These are phyloP conservation scores for Scaptomyza tumidula DNA, from an alignment of 2,888 invertebrate genomes.

Conservation along the genomic window DNA sequence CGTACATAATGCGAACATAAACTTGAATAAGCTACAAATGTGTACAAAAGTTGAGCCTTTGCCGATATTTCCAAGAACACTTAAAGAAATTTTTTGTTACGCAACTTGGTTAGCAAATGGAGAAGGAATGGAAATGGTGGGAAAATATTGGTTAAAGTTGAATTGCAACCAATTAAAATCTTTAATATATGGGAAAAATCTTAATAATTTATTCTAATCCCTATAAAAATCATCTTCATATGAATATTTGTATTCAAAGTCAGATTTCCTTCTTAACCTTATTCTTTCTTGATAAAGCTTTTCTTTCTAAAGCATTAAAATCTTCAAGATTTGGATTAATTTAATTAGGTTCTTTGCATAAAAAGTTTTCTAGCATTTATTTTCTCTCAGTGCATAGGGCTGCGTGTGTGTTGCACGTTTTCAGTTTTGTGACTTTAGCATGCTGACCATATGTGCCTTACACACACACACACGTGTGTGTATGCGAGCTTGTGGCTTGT, in stretches of 20 bases:
- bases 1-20: neutral
- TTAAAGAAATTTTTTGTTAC: slow-evolving; percentile 6
- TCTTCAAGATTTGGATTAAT: no score
- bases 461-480: neutral
- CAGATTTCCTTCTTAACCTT: no score
- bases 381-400: slow-evolving; percentile 37
- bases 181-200: no score
- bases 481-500: slow-evolving; percentile 43
- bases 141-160: no score
- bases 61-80: slow-evolving; percentile 37
- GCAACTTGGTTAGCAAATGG: no score
- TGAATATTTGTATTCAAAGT: no score
- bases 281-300: no score
- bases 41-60: slow-evolving; percentile 37
- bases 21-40: neutral
- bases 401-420: slow-evolving; percentile 32
- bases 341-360: no score
- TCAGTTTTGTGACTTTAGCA: slow-evolving; percentile 50
- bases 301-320: no score
- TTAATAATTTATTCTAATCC: no score
- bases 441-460: slow-evolving; percentile 63
- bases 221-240: neutral
- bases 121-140: no score
- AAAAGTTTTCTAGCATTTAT: neutral
- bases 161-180: no score